These are phyloP conservation scores for Eledone cirrhosa DNA, from an alignment of 2,888 invertebrate species.

Conservation along the genomic window DNA sequence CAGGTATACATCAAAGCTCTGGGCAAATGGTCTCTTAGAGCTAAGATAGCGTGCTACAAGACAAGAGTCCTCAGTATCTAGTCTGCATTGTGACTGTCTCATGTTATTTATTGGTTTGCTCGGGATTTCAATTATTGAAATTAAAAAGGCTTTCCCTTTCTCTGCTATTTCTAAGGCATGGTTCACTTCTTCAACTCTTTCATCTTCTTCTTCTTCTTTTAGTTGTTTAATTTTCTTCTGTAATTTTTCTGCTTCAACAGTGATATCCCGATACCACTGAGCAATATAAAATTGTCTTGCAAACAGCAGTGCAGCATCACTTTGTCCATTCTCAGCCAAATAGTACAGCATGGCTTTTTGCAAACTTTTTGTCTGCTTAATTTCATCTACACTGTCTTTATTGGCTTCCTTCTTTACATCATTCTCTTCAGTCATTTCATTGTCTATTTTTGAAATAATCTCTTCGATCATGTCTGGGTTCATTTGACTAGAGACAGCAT, in stretches of 20 bases:
- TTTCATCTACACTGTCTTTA: background rate
- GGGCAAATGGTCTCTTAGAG: slow-evolving; percentile 96
- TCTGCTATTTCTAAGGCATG: slow-evolving; percentile 75
- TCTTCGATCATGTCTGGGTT: slow-evolving; percentile 83
- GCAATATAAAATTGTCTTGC: slow-evolving; percentile 95
- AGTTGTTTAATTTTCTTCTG: slow-evolving; percentile 33
- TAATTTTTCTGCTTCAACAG: slow-evolving; percentile 67
- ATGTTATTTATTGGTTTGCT: slow-evolving; percentile 38
- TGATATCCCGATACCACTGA: slow-evolving; percentile 82
- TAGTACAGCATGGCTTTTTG: slow-evolving; percentile 64
- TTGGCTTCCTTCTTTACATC: background rate
- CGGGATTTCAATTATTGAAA: slow-evolving; percentile 71
- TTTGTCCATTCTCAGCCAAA: slow-evolving; percentile 61
- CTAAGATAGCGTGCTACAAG: slow-evolving; percentile 76
- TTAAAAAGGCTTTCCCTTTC: slow-evolving; percentile 84
- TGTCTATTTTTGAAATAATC: slow-evolving; percentile 78
- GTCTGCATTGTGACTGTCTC: slow-evolving; percentile 58
- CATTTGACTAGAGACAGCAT: slow-evolving; percentile 76
- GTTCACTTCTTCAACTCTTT: slow-evolving; percentile 53
- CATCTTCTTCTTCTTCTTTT: slow-evolving; percentile 49
- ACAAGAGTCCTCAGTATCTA: slow-evolving; percentile 68
- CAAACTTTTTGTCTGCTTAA: slow-evolving; percentile 57
- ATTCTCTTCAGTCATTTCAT: background rate
- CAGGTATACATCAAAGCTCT: slow-evolving; percentile 93
- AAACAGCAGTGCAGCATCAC: slow-evolving; percentile 71